Base-by-base conservation (phyloP, 2,113 vertebrate genomes). In the Cairina moschata region DNA sequence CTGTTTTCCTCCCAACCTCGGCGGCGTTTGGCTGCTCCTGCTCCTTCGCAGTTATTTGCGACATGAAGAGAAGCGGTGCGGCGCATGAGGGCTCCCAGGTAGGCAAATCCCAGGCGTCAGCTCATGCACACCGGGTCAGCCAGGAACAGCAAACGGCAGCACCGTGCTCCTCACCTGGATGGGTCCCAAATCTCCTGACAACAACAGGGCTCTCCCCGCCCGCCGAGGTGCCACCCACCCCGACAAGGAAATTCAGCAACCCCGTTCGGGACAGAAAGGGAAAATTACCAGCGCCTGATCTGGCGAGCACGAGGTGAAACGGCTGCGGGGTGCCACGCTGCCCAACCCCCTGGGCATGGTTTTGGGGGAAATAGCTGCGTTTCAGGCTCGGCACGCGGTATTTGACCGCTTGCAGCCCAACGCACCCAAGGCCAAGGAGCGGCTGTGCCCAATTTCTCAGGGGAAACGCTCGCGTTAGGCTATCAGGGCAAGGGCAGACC, bases 261-360 rank as follows among this genome's bases (percentile, higher is more conserved):
- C 83, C 63, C 50, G 40, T 67, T 48, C 1, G 0, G 26, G 85
- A 74, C 73, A 75, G 46, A 67, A 13, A 52, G 42, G 76, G 63
- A 88, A 46, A 71, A 79, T 1, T 14, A n/a, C 55, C 81, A 7
- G 17, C 1, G 0, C 29, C 67, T 52, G 44, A 8, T 5, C 62
- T 23, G 38, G 0, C 8, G 3, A 73, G 62, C 50, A 46, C 0
- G 1, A 62, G 65, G 80, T 2, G 0, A 15, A 71, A 50, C 0
- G 31, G 82, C 44, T 83, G 7, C 0, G 17, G 87, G 75, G 87
- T 46, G 15, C 11, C 32, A 6, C 8, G 12, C 21, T 0, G 21
- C 11, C 9, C 0, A 0, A 23, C 1, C 46, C 32, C 14, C n/a
- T 8, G 0, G 0, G 9, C 3, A 1, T 38, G 29, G 9, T 17